Evolutionary conservation across 2,888 invertebrate genomes (phyloP).

Genomic region (Nebria salina): DNA sequence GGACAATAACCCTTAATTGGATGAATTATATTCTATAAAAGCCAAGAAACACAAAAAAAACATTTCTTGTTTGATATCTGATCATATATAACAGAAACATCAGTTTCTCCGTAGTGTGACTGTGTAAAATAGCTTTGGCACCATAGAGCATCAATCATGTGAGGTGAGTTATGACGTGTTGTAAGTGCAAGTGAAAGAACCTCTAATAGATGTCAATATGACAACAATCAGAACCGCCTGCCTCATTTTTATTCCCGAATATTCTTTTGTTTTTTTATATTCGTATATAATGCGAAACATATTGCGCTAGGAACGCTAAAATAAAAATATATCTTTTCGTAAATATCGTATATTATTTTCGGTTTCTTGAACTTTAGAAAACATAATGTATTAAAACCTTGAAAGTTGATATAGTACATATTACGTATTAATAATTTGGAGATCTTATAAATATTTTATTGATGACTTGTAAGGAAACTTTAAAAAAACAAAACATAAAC

Average conservation of each 20-base stretch:
- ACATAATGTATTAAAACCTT: too few relatives aligned
- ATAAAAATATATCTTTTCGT: too few relatives aligned
- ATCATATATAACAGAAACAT: not conserved
- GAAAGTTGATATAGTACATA: too few relatives aligned
- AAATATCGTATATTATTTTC: too few relatives aligned
- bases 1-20: too few relatives aligned
- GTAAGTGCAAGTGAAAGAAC: conserved; percentile 34
- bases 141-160: not conserved
- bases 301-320: too few relatives aligned
- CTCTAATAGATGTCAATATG: conserved; percentile 40
- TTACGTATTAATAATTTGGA: too few relatives aligned
- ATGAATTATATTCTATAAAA: too few relatives aligned
- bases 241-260: conserved; percentile 8
- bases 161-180: conserved; percentile 18
- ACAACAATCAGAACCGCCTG: conserved; percentile 37
- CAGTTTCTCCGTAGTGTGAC: not conserved
- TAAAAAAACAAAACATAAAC: not conserved
- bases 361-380: too few relatives aligned
- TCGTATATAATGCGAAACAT: too few relatives aligned
- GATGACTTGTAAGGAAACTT: not conserved
- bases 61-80: not conserved
- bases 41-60: too few relatives aligned
- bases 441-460: not conserved
- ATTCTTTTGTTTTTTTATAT: too few relatives aligned
- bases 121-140: not conserved